Evolutionary conservation across 2,888 invertebrate species (phyloP).

Genomic region (Steinernema carpocapsae): DNA sequence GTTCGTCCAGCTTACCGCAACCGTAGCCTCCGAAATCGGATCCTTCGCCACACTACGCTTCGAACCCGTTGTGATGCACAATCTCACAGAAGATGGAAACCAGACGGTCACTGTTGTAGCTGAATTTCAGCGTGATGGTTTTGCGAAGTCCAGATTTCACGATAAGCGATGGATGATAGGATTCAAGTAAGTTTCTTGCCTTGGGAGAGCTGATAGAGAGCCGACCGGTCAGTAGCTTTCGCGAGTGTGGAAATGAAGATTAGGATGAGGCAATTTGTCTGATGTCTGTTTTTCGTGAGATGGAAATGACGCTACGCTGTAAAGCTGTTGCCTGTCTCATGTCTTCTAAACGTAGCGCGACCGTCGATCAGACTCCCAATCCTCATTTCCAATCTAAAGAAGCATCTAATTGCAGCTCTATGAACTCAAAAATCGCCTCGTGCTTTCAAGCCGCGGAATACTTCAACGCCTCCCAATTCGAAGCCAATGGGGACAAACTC

Average conservation of each 20-base stretch:
- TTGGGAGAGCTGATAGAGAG: not conserved
- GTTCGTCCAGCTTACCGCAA: conserved; percentile 44
- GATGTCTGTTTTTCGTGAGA: too few relatives aligned
- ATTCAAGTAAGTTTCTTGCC: conserved; percentile 36
- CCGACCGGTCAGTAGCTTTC: not conserved
- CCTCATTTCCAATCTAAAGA: too few relatives aligned
- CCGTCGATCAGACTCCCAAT: too few relatives aligned
- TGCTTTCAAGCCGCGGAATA: not conserved
- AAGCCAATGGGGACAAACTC: not conserved
- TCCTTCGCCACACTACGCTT: conserved; percentile 37
- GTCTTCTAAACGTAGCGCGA: too few relatives aligned
- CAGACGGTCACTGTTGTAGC: conserved; percentile 40
- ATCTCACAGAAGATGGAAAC: conserved; percentile 43
- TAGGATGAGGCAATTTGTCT: too few relatives aligned
- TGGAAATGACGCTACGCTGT: too few relatives aligned
- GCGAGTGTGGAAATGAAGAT: too few relatives aligned
- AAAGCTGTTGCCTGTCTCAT: too few relatives aligned
- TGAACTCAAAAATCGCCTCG: not conserved
- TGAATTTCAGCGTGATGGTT: conserved; percentile 16
- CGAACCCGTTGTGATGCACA: conserved; percentile 42
- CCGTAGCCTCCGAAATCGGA: conserved; percentile 35
- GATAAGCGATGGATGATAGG: not conserved
- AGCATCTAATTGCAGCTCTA: too few relatives aligned
- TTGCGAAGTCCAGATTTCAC: not conserved
- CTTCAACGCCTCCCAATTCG: not conserved